A percentile compares a stretch with the other conserved stretches of the same genome.
Conservation (phyloP, 64 coral and sea anemone genomes). For the Montipora cactus region DNA sequence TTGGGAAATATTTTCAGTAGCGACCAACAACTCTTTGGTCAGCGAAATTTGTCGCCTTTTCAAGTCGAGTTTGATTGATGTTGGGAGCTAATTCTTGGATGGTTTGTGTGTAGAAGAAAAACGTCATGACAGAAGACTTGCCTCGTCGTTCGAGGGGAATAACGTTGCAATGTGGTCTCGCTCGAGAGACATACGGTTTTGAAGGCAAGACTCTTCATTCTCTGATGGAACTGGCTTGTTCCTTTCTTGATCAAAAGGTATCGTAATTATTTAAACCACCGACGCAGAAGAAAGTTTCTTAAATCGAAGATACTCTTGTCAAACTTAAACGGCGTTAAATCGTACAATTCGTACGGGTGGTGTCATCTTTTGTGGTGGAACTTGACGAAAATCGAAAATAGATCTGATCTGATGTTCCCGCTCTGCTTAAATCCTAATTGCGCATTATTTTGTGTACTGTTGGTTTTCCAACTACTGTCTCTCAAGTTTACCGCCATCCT, state of each 20-base stretch:
- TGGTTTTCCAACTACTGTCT: neutral
- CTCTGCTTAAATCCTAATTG: neutral
- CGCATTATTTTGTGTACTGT: neutral
- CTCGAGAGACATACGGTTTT: slow-evolving; percentile 91
- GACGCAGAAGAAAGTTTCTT: neutral
- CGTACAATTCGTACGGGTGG: neutral
- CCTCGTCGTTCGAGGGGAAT: slow-evolving; percentile 84
- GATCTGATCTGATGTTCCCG: neutral
- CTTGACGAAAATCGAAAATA: neutral
- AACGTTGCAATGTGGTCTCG: slow-evolving; percentile 91
- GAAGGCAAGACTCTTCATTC: slow-evolving; percentile 86
- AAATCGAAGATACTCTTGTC: slow-evolving; percentile 1
- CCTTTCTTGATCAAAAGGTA: slow-evolving; percentile 96
- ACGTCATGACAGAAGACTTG: slow-evolving; percentile 79
- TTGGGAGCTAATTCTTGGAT: slow-evolving; percentile 45
- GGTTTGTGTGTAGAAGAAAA: slow-evolving; percentile 38
- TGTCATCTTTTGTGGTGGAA: neutral
- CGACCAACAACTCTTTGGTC: slow-evolving; percentile 59
- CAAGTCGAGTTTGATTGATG: slow-evolving; percentile 44
- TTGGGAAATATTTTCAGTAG: slow-evolving; percentile 63
- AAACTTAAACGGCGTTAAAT: neutral
- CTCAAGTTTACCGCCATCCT: neutral
- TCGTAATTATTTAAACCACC: neutral
- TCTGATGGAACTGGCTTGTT: slow-evolving; percentile 88
- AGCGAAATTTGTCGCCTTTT: slow-evolving; percentile 51